A percentile compares a stretch with the other conserved stretches of the same genome.
phyloP scores from a whole-genome alignment of 1,140 invertebrate genomes.

The Drosophila kikkawai region DNA sequence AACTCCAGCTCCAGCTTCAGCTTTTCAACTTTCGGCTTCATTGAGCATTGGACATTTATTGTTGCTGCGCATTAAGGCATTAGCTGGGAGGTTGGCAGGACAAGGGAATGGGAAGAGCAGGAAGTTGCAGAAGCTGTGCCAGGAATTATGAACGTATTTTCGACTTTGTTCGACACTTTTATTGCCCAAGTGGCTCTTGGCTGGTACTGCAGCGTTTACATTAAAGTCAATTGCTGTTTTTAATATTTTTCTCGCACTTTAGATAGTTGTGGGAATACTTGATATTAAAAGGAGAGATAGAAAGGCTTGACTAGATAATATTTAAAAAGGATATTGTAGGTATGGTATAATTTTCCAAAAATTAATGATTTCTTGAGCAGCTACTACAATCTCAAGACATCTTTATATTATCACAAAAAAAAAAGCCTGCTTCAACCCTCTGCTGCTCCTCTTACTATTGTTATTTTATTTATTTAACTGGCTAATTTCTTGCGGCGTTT shows the following conservation, averaged over 20 bases:
- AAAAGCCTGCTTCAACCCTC: neutral
- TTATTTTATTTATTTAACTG: conserved; percentile 38
- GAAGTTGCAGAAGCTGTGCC: conserved; percentile 13
- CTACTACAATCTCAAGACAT: neutral
- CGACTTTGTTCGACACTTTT: conserved; percentile 66
- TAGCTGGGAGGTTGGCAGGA: conserved; percentile 37
- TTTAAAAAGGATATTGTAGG: neutral
- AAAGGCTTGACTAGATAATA: no score
- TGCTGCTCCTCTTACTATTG: conserved; percentile 2
- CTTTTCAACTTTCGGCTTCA: conserved; percentile 63
- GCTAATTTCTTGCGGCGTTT: conserved; percentile 48
- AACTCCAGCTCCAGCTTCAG: conserved; percentile 22
- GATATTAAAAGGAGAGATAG: neutral
- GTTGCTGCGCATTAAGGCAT: conserved; percentile 66
- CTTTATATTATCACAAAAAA: neutral
- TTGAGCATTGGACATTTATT: conserved; percentile 76
- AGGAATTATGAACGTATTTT: conserved; percentile 61
- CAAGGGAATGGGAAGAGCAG: neutral
- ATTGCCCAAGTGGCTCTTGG: conserved; percentile 52
- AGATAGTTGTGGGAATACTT: neutral
- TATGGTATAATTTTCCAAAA: neutral
- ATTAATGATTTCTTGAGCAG: neutral
- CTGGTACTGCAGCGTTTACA: conserved; percentile 29
- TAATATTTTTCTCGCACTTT: conserved; percentile 6
- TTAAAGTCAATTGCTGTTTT: conserved; percentile 63